These are phyloP conservation scores for Lycia hirtaria DNA, from an alignment of 2,888 invertebrate species.

Conservation along the genomic window DNA sequence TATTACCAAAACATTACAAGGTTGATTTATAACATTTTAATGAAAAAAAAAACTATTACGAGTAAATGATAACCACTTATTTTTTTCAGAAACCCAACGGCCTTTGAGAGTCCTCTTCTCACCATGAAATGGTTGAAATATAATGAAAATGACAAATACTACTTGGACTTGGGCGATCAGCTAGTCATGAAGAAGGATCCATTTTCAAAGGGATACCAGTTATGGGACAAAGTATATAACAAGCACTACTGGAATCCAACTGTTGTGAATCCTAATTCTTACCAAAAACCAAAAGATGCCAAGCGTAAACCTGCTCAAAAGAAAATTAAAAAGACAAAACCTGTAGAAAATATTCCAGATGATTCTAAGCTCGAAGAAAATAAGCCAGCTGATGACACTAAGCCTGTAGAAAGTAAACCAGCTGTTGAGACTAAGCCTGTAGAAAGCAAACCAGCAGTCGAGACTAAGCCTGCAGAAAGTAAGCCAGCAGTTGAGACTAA, in stretches of 20 bases:
- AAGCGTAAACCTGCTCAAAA: slow-evolving; percentile 6
- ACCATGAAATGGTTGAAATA: slow-evolving; percentile 66
- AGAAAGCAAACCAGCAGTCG: not conserved
- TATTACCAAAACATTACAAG: too few species aligned
- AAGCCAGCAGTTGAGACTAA: not conserved
- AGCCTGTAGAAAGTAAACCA: not conserved
- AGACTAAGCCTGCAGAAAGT: too few species aligned
- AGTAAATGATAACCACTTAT: too few species aligned
- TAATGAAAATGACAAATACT: slow-evolving; percentile 58
- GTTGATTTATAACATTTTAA: too few species aligned
- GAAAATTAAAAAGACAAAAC: too few species aligned
- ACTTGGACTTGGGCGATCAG: slow-evolving; percentile 64
- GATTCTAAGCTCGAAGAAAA: slow-evolving; percentile 8
- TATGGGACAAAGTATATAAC: slow-evolving; percentile 71
- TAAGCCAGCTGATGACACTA: slow-evolving; percentile 1
- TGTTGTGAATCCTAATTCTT: slow-evolving; percentile 40
- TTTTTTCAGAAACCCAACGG: slow-evolving; percentile 74
- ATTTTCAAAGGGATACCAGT: slow-evolving; percentile 58
- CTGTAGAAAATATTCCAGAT: too few species aligned
- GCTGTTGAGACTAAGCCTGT: not conserved
- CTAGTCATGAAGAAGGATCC: slow-evolving; percentile 60
- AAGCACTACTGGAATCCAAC: slow-evolving; percentile 70
- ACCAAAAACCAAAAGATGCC: slow-evolving; percentile 12
- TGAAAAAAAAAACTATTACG: too few species aligned
- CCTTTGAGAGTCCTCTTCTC: slow-evolving; percentile 65